phyloP scores from a whole-genome alignment of 2,113 vertebrate species.

The Crotophaga sulcirostris region DNA sequence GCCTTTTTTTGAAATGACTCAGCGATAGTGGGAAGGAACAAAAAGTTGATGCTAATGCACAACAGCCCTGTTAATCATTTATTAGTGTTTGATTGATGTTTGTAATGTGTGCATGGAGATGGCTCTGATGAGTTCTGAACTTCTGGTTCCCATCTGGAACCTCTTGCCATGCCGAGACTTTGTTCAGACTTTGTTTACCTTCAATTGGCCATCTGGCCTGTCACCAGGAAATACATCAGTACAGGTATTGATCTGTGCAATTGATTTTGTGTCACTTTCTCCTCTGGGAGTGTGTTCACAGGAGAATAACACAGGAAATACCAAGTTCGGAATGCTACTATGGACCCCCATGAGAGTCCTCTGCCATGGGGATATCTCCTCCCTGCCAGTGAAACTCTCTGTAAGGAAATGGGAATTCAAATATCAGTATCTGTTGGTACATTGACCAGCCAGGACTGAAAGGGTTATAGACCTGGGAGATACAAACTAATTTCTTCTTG shows the following conservation, averaged over 20 bases:
- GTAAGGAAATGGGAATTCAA: background rate
- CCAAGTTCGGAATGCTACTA: background rate
- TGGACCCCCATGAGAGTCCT: background rate
- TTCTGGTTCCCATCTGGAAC: slow-evolving; percentile 48
- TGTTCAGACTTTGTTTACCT: slow-evolving; percentile 46
- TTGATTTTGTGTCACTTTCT: slow-evolving; percentile 34
- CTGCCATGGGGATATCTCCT: background rate
- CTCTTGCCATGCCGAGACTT: slow-evolving; percentile 40
- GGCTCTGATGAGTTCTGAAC: slow-evolving; percentile 44
- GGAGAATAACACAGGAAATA: slow-evolving; percentile 5
- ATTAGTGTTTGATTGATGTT: slow-evolving; percentile 29
- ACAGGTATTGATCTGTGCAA: slow-evolving; percentile 30
- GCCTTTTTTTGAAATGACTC: background rate
- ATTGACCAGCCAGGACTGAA: background rate
- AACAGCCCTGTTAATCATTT: slow-evolving; percentile 41
- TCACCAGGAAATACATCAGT: slow-evolving; percentile 28
- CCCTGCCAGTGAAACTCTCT: background rate
- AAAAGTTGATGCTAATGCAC: background rate
- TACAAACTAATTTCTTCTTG: background rate
- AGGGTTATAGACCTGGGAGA: background rate
- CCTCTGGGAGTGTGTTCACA: background rate
- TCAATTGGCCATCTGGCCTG: background rate
- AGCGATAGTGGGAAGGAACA: background rate
- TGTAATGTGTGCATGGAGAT: background rate
- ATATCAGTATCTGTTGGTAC: background rate